These are phyloP conservation scores for Falco peregrinus DNA, from an alignment of 2,797 vertebrate genomes.

Conservation along the genomic window DNA sequence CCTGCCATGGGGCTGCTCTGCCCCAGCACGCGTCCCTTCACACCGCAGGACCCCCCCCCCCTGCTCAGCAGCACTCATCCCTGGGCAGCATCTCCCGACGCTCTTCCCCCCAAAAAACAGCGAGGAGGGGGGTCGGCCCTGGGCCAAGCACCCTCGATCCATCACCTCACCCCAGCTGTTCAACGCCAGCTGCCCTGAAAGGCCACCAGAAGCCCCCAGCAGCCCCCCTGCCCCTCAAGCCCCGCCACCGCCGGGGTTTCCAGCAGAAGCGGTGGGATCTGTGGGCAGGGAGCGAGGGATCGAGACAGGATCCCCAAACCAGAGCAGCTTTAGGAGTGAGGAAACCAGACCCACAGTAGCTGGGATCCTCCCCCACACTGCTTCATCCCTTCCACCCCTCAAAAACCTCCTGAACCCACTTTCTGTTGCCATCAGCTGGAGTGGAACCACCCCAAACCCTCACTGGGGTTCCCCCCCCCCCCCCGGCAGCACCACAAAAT, in stretches of 20 bases:
- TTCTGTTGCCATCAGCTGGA: neutral
- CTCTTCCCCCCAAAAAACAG: neutral
- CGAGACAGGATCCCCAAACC: fast-evolving
- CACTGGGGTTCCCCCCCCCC: neutral
- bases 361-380: neutral
- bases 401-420: neutral
- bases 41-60: neutral
- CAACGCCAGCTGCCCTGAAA: neutral
- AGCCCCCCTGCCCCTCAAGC: neutral
- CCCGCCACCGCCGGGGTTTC: fast-evolving
- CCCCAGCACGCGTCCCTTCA: fast-evolving
- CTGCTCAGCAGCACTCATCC: neutral
- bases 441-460: neutral
- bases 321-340: neutral
- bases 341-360: neutral
- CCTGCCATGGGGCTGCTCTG: neutral
- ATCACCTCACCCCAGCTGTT: neutral
- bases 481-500: slow-evolving; percentile 32
- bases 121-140: neutral
- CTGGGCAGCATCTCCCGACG: neutral
- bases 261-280: fast-evolving
- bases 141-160: fast-evolving
- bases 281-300: neutral
- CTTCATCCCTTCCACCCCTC: neutral
- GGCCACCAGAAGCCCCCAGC: neutral